Evolutionary conservation across 2,797 vertebrate genomes (phyloP).

Genomic region (Malacoctenus gilli): DNA sequence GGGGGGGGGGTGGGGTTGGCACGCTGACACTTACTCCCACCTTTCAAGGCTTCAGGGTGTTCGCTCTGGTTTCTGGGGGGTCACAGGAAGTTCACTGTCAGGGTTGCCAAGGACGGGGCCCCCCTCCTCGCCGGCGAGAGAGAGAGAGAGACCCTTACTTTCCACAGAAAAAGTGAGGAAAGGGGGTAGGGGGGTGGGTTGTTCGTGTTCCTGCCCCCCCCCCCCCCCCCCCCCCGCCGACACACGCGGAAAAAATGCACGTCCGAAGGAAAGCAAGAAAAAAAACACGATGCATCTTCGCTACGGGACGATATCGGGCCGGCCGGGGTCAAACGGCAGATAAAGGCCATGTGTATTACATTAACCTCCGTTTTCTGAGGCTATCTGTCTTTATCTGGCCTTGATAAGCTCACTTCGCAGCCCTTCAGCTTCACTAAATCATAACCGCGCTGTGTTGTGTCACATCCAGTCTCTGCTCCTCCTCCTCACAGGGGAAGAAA

Average conservation of each 20-base stretch:
- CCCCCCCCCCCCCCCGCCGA: too few relatives aligned
- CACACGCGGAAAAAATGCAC: constrained; percentile 47
- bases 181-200: too few relatives aligned
- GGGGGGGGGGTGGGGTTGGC: too few relatives aligned
- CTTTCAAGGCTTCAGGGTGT: too few relatives aligned
- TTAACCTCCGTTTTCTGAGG: constrained; percentile 66
- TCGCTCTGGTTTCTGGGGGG: too few relatives aligned
- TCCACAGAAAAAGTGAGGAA: too few relatives aligned
- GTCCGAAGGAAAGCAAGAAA: constrained; percentile 13
- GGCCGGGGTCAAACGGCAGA: constrained; percentile 63
- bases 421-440: constrained; percentile 70
- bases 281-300: constrained; percentile 56
- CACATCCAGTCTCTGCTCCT: constrained; percentile 71
- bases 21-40: too few relatives aligned
- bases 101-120: too few relatives aligned
- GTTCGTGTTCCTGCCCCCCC: too few relatives aligned
- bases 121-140: too few relatives aligned
- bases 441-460: constrained; percentile 73
- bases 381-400: constrained; percentile 73
- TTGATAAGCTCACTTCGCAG: constrained; percentile 79
- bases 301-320: constrained; percentile 44
- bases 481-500: constrained; percentile 1
- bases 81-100: too few relatives aligned
- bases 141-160: too few relatives aligned
- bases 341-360: constrained; percentile 73